phyloP scores from a whole-genome alignment of 2,888 invertebrate species.

The Melipona beecheii region DNA sequence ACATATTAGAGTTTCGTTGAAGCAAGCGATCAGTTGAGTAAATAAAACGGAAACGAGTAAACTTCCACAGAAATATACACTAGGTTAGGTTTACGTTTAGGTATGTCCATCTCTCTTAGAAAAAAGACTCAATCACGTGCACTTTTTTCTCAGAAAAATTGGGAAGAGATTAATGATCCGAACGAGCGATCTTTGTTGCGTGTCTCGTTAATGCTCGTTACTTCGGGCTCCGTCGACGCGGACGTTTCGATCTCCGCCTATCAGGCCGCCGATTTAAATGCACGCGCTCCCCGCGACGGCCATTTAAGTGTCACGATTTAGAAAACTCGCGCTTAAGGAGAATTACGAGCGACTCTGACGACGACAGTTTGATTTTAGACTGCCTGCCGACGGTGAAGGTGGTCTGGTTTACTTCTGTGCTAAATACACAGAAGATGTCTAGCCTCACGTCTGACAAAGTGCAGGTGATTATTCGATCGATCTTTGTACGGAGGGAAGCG shows the following conservation, averaged over 20 bases:
- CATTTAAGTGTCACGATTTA: constrained; percentile 39
- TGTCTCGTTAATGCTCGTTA: constrained; percentile 59
- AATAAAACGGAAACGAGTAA: too few species aligned
- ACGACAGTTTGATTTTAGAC: constrained; percentile 22
- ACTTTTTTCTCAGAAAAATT: not conserved
- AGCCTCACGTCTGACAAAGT: not conserved
- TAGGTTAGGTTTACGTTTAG: too few species aligned
- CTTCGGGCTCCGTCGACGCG: constrained; percentile 19
- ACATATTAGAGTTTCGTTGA: too few species aligned
- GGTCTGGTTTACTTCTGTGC: not conserved
- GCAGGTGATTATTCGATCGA: not conserved
- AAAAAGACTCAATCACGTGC: not conserved
- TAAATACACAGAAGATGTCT: not conserved
- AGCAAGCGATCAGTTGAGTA: too few species aligned
- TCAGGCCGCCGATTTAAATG: constrained; percentile 27
- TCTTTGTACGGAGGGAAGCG: not conserved
- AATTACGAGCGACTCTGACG: constrained; percentile 9
- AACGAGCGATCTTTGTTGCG: constrained; percentile 52
- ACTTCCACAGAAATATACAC: too few species aligned
- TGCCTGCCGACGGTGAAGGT: not conserved
- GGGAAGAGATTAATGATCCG: constrained; percentile 22
- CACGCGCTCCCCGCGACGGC: constrained; percentile 12
- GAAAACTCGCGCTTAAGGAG: constrained; percentile 10
- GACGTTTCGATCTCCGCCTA: constrained; percentile 34
- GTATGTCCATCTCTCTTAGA: too few species aligned